A percentile compares a stretch with the other conserved stretches of the same genome.
These are phyloP conservation scores for Stichodactyla helianthus DNA, from an alignment of 64 coral and sea anemone species.

Conservation along the genomic window DNA sequence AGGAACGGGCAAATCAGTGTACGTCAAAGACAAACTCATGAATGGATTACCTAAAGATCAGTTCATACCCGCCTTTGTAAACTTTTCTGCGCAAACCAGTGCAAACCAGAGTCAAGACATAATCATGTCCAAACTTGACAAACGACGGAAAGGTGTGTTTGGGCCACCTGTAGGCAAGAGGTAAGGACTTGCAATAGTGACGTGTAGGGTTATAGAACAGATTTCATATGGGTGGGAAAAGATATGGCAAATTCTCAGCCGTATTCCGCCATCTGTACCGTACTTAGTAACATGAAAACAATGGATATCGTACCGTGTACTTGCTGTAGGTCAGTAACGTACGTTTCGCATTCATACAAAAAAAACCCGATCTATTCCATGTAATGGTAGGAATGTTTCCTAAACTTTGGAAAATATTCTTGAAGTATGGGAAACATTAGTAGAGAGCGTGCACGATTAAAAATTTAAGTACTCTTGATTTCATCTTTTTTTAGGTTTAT, in stretches of 20 bases:
- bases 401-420: too few relatives aligned
- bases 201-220: neutral
- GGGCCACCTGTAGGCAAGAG: constrained; percentile 93
- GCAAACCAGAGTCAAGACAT: constrained; percentile 98
- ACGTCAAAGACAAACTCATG: constrained; percentile 98
- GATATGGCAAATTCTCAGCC: too few relatives aligned
- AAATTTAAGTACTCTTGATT: neutral
- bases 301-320: too few relatives aligned
- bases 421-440: too few relatives aligned
- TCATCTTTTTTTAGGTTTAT: constrained; percentile 57
- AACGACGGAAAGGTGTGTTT: constrained; percentile 95
- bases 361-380: too few relatives aligned
- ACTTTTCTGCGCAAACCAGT: constrained; percentile 97
- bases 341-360: too few relatives aligned
- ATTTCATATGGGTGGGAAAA: too few relatives aligned
- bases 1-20: constrained; percentile 90
- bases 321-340: too few relatives aligned
- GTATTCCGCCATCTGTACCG: too few relatives aligned
- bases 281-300: too few relatives aligned
- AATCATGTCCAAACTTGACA: constrained; percentile 99
- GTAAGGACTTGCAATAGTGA: constrained; percentile 28
- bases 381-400: too few relatives aligned
- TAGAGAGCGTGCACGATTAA: neutral
- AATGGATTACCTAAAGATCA: constrained; percentile 74
- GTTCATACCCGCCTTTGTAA: constrained; percentile 85